phyloP scores from a whole-genome alignment of 1,140 invertebrate species.

The Chionoecetes opilio region DNA sequence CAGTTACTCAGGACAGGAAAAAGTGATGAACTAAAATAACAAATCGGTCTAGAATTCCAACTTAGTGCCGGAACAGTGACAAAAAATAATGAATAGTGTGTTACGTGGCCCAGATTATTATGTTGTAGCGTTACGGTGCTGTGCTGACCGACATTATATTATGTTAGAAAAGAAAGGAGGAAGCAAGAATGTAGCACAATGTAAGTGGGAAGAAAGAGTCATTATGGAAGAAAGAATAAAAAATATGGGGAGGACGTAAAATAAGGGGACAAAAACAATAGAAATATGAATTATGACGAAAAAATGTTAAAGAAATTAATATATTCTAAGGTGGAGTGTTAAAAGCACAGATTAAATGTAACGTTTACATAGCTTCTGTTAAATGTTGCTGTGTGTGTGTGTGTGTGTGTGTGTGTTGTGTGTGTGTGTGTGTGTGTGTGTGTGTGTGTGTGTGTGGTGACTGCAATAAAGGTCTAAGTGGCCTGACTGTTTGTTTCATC shows the following conservation, averaged over 20 bases:
- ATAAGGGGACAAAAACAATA: too few relatives aligned
- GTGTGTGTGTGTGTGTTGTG: background rate
- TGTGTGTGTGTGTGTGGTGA: constrained; percentile 7
- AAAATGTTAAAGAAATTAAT: background rate
- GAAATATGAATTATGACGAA: too few relatives aligned
- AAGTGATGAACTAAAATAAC: background rate
- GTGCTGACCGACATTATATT: too few relatives aligned
- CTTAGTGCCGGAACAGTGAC: background rate
- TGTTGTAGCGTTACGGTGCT: background rate
- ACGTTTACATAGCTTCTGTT: background rate
- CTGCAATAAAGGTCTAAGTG: background rate
- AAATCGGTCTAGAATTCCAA: background rate
- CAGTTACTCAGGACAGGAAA: background rate
- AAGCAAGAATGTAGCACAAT: background rate
- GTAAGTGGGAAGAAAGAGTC: background rate
- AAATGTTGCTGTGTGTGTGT: background rate
- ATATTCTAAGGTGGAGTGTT: background rate
- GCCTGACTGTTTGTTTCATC: background rate
- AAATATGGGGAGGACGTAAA: background rate
- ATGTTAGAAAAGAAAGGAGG: background rate
- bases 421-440: constrained; percentile 21
- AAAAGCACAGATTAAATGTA: background rate
- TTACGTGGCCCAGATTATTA: background rate
- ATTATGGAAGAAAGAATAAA: background rate
- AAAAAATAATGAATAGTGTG: background rate